Evolutionary conservation across 2,113 vertebrate species (phyloP).

Genomic region (Baryphthengus martii): DNA sequence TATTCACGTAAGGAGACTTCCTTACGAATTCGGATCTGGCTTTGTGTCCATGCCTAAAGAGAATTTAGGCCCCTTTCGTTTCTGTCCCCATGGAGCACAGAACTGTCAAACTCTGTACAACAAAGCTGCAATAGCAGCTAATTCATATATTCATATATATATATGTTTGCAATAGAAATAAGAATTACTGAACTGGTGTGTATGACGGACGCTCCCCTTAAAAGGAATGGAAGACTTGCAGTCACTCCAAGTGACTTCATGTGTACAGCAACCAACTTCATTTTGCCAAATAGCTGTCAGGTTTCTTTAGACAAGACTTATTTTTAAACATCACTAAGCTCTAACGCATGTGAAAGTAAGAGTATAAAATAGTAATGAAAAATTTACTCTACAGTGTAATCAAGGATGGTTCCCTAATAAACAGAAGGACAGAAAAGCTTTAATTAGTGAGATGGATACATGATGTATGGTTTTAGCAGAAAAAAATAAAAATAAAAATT

Average conservation of each 20-base stretch:
- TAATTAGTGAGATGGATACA: constrained; percentile 12
- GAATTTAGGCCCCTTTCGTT: not conserved
- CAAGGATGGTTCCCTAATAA: not conserved
- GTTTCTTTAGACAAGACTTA: not conserved
- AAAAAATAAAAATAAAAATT: not conserved
- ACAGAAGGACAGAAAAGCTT: not conserved
- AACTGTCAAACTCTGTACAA: not conserved
- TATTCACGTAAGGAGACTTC: not conserved
- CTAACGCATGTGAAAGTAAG: not conserved
- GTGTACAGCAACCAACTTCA: not conserved
- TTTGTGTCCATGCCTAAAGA: not conserved
- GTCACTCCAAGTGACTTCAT: not conserved
- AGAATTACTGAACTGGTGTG: not conserved
- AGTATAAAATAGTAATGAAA: not conserved
- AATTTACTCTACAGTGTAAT: not conserved
- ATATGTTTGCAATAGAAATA: not conserved
- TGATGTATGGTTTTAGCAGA: not conserved
- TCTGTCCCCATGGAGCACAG: not conserved
- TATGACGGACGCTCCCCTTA: not conserved
- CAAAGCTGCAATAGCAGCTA: not conserved
- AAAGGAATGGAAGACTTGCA: not conserved
- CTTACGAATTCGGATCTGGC: not conserved
- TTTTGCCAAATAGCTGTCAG: not conserved
- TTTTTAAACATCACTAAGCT: not conserved
- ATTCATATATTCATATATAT: not conserved